Evolutionary conservation across 2,888 invertebrate genomes (phyloP), one percentile per base, ranked within the genome.

Genomic region (Euproctis similis): DNA sequence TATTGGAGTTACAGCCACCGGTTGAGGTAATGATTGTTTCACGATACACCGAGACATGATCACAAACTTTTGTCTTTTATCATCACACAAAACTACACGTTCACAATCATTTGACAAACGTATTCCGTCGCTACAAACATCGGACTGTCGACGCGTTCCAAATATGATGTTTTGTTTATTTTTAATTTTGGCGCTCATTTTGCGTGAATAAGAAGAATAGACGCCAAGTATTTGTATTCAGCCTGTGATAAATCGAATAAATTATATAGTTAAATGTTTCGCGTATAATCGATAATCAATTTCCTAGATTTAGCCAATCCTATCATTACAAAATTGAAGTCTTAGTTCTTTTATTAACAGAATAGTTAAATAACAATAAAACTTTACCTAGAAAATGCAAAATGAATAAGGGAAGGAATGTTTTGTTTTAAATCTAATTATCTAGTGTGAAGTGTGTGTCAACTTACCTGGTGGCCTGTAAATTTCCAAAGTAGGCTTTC

Each of bases 401-500:
- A 10, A 1, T 21, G 11, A 10, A 21, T 10, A 10, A 21, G 5
- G 11, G 8, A 21, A 10, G 10, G 4, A 21, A n/a, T n/a, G n/a
- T n/a, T n/a, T n/a, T n/a, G n/a, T n/a, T n/a, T n/a, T n/a, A n/a
- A n/a, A n/a, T n/a, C n/a, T n/a, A n/a, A n/a, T n/a, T n/a, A n/a
- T 16, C n/a, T n/a, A n/a, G n/a, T n/a, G n/a, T n/a, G n/a, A n/a
- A 6, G 8, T 21, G 11, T 27, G 13, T n/a, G 6, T 14, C 26
- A 19, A 86, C 87, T 86, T 70, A 93, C 93, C 95, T 68, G 95
- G 95, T 36, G 95, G 95, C 61, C 94, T 88, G 71, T 95, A 95
- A 53, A 95, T 92, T 81, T 95, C 94, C 80, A 95, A 88, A 12
- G 93, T 91, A 7, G 95, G 95, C 71, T 95, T 95, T 27, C 90